phyloP scores from a whole-genome alignment of 1,140 invertebrate genomes.

The Hyphantria cunea region DNA sequence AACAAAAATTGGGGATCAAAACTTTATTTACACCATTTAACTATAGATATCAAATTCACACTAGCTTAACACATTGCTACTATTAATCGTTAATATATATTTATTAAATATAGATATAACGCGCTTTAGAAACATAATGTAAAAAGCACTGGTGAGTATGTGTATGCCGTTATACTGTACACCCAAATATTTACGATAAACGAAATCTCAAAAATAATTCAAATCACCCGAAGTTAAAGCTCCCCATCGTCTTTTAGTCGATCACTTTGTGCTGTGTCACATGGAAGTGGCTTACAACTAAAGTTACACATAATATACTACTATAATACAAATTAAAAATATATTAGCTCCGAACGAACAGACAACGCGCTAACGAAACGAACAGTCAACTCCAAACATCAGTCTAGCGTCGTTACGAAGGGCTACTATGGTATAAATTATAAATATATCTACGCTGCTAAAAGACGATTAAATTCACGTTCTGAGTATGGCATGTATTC shows the following conservation, averaged over 20 bases:
- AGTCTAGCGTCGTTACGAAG: constrained; percentile 67
- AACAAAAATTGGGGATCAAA: constrained; percentile 50
- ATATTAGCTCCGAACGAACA: constrained; percentile 38
- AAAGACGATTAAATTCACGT: constrained; percentile 69
- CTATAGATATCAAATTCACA: constrained; percentile 65
- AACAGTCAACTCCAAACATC: constrained; percentile 36
- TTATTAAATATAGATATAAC: constrained; percentile 37
- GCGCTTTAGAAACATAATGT: constrained; percentile 47
- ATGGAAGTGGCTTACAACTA: constrained; percentile 62
- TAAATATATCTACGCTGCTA: constrained; percentile 52
- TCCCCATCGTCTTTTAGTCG: constrained; percentile 38
- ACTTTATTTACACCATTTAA: constrained; percentile 42
- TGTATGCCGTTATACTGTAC: constrained; percentile 42
- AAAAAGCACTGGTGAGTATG: constrained; percentile 26
- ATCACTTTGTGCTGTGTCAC: constrained; percentile 70
- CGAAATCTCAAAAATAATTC: constrained; percentile 62
- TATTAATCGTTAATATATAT: constrained; percentile 36
- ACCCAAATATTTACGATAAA: constrained; percentile 49
- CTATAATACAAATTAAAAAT: constrained; percentile 54
- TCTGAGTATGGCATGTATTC: constrained; percentile 71
- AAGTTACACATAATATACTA: constrained; percentile 56
- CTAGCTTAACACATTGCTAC: constrained; percentile 56
- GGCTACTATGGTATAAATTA: constrained; percentile 42
- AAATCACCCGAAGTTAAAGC: constrained; percentile 47
- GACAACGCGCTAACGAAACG: constrained; percentile 37